These are phyloP conservation scores for Anastrepha obliqua DNA, from an alignment of 1,140 invertebrate species.

Conservation along the genomic window DNA sequence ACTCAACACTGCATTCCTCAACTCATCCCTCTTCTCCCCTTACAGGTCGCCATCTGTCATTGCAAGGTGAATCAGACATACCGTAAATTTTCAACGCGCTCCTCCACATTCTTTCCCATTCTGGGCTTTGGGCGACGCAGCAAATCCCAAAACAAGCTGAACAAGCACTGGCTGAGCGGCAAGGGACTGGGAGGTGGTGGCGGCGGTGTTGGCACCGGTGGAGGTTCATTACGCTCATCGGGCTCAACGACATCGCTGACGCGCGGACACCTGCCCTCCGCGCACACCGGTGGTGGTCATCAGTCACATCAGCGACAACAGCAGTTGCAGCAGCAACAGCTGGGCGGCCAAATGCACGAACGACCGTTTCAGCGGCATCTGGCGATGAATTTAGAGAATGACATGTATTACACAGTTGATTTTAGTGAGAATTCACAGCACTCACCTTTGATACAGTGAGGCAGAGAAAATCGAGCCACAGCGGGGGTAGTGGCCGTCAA, in stretches of 20 bases:
- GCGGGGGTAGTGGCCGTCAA: constrained; percentile 16
- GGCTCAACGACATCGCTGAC: constrained; percentile 56
- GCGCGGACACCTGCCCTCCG: constrained; percentile 51
- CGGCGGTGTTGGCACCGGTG: constrained; percentile 66
- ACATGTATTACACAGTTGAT: constrained; percentile 84
- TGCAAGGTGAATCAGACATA: constrained; percentile 84
- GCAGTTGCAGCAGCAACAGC: constrained; percentile 65
- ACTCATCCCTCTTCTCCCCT: not conserved
- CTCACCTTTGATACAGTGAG: constrained; percentile 81
- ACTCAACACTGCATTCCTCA: not conserved
- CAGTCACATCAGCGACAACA: constrained; percentile 59
- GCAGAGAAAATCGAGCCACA: constrained; percentile 36
- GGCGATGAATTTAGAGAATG: constrained; percentile 77
- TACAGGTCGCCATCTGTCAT: constrained; percentile 78
- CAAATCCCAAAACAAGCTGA: constrained; percentile 68
- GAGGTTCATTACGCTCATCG: constrained; percentile 37
- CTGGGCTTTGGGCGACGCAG: constrained; percentile 70
- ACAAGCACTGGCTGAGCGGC: constrained; percentile 73
- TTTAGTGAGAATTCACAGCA: constrained; percentile 82
- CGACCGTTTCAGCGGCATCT: constrained; percentile 75
- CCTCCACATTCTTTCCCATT: constrained; percentile 73
- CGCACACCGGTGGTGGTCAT: constrained; percentile 25
- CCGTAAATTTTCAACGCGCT: constrained; percentile 76
- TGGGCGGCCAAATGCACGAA: constrained; percentile 68
- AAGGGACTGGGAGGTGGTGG: constrained; percentile 70